Base-by-base conservation (phyloP, 2,888 invertebrate genomes). In the Tetanocera ferruginea region DNA sequence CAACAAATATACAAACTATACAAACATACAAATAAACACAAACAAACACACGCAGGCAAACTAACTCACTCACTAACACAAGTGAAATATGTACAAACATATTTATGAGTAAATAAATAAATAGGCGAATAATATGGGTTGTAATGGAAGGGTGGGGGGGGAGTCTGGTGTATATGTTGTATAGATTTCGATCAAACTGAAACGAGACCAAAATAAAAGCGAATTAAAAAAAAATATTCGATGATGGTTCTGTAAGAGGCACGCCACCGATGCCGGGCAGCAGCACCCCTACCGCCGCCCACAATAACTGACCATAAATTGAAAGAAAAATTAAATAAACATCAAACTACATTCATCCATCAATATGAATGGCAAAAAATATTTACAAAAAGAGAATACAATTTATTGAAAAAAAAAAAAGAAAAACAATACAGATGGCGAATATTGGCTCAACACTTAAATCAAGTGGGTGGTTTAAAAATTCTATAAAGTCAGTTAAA, bases 61-160 rank as follows among this genome's bases (percentile, higher is more conserved):
- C 52, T 14, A 28, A 28, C 60, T 28, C 3, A 60, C 60, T 17
- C n/a, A 49, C 51, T 37, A 4, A 69, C 49, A 19, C 28, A 51
- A 34, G 25, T 0, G 25, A 14, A 51, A 49, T 17, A 17, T 31
- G 23, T 17, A 69, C 69, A n/a, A n/a, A n/a, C n/a, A n/a, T n/a
- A n/a, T n/a, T n/a, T n/a, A n/a, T n/a, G 51, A 51, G 28, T 49
- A 51, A 69, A 51, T 51, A 51, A 69, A 51, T 51, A 69, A 69
- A 69, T 69, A 69, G 28, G 28, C 52, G 23, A 31, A 52, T 69
- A 49, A 67, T n/a, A 43, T 9, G 28, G 17, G 14, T 0, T 25
- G 25, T 4, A 3, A 11, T 43, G 43, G 43, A 2, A 4, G 6
- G 37, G 66, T 17, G 34, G 43, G 49, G 23, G 49, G 43, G 37